Conservation (phyloP, 2,888 invertebrate genomes). For the Agrotis puta region DNA sequence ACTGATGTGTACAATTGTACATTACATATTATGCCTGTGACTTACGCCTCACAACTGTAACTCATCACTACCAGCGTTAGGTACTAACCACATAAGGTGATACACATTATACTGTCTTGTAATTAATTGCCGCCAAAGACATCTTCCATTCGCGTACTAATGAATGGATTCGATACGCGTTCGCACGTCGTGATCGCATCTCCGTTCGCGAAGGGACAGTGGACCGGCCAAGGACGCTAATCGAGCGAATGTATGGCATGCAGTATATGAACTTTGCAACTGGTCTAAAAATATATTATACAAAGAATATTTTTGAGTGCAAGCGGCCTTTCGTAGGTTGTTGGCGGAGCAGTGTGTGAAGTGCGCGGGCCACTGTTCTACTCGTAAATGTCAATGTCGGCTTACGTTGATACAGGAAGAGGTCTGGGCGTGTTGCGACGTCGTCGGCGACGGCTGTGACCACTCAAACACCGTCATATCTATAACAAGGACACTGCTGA, state of each 20-base stretch:
- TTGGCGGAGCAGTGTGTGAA: slow-evolving; percentile 69
- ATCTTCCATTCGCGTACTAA: slow-evolving; percentile 61
- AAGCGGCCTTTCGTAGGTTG: slow-evolving; percentile 69
- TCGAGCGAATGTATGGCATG: slow-evolving; percentile 75
- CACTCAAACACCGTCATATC: slow-evolving; percentile 69
- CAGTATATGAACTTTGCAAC: slow-evolving; percentile 73
- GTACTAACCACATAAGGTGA: slow-evolving; percentile 14
- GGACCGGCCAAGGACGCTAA: slow-evolving; percentile 81
- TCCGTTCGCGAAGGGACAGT: slow-evolving; percentile 80
- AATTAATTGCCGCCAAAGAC: slow-evolving; percentile 44
- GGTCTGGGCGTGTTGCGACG: slow-evolving; percentile 75
- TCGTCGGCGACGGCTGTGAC: slow-evolving; percentile 62
- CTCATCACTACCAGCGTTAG: slow-evolving; percentile 34
- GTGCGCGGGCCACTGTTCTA: slow-evolving; percentile 64
- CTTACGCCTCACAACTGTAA: slow-evolving; percentile 41
- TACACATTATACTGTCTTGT: not conserved
- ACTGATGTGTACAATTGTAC: slow-evolving; percentile 58
- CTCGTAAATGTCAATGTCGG: slow-evolving; percentile 88
- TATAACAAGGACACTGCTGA: slow-evolving; percentile 78
- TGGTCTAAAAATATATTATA: slow-evolving; percentile 71
- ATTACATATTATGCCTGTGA: slow-evolving; percentile 50
- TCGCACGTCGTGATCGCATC: slow-evolving; percentile 68
- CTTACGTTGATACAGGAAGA: slow-evolving; percentile 82
- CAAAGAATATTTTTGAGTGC: slow-evolving; percentile 68
- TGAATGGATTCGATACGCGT: slow-evolving; percentile 63